phyloP scores from a whole-genome alignment of 2,797 vertebrate species.

The Microctenopoma steveboyesi region DNA sequence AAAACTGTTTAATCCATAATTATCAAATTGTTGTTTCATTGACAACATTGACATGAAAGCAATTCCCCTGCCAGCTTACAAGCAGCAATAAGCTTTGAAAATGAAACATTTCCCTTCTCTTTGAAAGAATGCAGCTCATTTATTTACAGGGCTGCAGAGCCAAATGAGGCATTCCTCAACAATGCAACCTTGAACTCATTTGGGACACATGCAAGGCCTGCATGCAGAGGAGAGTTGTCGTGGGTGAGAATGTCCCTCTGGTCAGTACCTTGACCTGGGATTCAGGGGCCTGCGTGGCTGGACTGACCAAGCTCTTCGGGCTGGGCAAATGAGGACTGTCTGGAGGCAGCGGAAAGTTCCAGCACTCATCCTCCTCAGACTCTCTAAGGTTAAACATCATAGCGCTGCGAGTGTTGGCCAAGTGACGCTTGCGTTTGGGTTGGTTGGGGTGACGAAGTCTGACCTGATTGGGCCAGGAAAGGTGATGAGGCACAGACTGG shows the following conservation, averaged over 20 bases:
- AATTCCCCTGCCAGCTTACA: neutral
- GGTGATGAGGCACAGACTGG: constrained; percentile 57
- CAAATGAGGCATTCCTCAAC: constrained; percentile 43
- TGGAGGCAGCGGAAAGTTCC: constrained; percentile 84
- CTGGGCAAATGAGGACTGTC: constrained; percentile 57
- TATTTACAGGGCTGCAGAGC: constrained; percentile 30
- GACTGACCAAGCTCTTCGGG: constrained; percentile 76
- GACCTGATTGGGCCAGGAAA: constrained; percentile 76
- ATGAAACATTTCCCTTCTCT: constrained; percentile 21
- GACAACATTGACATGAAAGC: neutral
- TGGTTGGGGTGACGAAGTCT: constrained; percentile 61
- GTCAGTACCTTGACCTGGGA: constrained; percentile 73
- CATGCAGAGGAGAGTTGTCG: constrained; percentile 55
- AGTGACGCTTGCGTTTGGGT: constrained; percentile 77
- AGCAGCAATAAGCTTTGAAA: constrained; percentile 51
- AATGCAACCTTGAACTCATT: constrained; percentile 19
- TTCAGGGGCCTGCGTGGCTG: constrained; percentile 57
- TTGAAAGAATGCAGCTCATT: constrained; percentile 42
- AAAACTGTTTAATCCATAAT: neutral
- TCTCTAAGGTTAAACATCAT: constrained; percentile 73
- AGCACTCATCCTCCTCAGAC: constrained; percentile 80
- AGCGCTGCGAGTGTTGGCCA: constrained; percentile 81
- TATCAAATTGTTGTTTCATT: neutral
- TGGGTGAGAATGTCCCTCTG: constrained; percentile 25
- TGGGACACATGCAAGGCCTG: constrained; percentile 64